Evolutionary conservation across 2,113 vertebrate genomes (phyloP).

Genomic region (Oncorhynchus masou): DNA sequence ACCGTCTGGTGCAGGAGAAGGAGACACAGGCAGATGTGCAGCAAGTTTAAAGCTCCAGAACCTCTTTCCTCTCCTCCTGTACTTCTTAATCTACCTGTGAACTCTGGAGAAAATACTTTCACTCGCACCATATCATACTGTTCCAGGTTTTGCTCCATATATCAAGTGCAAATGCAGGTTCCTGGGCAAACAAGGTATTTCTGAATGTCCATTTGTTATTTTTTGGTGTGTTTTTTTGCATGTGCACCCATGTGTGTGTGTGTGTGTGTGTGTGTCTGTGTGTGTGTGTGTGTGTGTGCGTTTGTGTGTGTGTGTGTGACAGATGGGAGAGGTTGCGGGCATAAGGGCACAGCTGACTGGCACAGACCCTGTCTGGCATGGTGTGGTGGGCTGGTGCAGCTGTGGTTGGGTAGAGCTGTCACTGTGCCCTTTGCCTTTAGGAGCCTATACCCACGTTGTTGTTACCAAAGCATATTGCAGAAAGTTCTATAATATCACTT

Average conservation of each 20-base stretch:
- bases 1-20: constrained; percentile 49
- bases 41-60: not conserved
- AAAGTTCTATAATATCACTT: too few relatives aligned
- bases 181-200: not conserved
- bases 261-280: too few relatives aligned
- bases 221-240: not conserved
- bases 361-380: not conserved
- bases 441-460: too few relatives aligned
- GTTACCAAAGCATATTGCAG: too few relatives aligned
- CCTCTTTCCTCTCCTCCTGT: not conserved
- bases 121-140: not conserved
- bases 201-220: not conserved
- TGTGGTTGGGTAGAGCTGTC: not conserved
- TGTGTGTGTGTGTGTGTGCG: not conserved
- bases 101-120: not conserved
- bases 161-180: not conserved
- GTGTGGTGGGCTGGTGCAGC: not conserved
- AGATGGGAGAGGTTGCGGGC: not conserved
- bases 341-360: not conserved
- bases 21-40: constrained; percentile 67
- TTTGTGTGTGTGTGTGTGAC: constrained; percentile 10
- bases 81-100: not conserved
- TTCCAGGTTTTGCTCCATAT: not conserved
- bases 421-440: too few relatives aligned
- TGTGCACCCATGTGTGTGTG: not conserved